Evolutionary conservation across 2,888 invertebrate genomes (phyloP).

Genomic region (Theretra japonica): DNA sequence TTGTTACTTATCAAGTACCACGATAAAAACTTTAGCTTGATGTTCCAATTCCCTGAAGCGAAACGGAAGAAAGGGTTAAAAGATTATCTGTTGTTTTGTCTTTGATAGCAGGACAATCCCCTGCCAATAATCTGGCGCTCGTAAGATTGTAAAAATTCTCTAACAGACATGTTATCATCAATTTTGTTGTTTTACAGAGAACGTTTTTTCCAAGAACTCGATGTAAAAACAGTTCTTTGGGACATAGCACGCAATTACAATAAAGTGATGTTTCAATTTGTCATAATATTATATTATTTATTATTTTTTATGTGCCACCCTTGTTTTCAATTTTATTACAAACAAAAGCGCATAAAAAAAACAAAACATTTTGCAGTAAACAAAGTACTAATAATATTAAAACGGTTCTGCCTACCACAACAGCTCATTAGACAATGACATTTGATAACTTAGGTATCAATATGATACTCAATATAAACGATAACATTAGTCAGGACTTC

Average conservation of each 20-base stretch:
- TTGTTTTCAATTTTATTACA: not conserved
- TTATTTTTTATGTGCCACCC: not conserved
- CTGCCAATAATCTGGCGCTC: not conserved
- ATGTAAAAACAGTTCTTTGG: not conserved
- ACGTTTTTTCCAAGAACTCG: not conserved
- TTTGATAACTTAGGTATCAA: not conserved
- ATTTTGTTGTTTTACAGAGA: not conserved
- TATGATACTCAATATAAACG: not conserved
- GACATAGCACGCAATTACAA: not conserved
- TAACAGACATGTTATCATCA: not conserved
- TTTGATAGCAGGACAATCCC: slow-evolving; percentile 4
- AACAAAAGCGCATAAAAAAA: not conserved
- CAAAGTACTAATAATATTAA: not conserved
- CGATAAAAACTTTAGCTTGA: too few species aligned
- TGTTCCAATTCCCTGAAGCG: too few species aligned
- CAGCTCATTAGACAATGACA: not conserved
- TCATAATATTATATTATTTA: too few species aligned
- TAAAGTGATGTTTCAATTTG: too few species aligned
- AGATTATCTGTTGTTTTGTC: not conserved
- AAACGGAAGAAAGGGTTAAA: too few species aligned
- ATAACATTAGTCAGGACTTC: too few species aligned
- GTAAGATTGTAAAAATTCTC: not conserved
- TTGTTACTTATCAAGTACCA: too few species aligned
- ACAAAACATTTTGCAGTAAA: not conserved
- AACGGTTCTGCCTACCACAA: not conserved